phyloP scores from a whole-genome alignment of 2,797 vertebrate genomes.

The Cirrhinus molitorella region DNA sequence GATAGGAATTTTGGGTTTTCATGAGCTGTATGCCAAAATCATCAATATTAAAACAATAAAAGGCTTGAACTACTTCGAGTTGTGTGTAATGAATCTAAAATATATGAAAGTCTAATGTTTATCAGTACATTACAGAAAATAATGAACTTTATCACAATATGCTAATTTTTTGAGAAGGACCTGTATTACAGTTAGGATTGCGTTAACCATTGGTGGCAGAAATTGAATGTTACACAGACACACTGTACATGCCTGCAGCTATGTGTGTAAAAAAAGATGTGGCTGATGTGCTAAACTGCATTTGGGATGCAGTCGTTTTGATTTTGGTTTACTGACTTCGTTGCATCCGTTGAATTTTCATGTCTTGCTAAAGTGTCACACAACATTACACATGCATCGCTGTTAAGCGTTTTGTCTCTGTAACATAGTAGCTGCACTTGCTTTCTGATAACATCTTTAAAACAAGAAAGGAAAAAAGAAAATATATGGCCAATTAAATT shows the following conservation, averaged over 20 bases:
- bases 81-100: too few relatives aligned
- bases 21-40: too few relatives aligned
- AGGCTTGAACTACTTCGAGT: too few relatives aligned
- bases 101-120: too few relatives aligned
- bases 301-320: neutral
- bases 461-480: neutral
- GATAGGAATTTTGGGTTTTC: too few relatives aligned
- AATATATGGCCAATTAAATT: neutral
- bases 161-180: too few relatives aligned
- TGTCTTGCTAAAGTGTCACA: neutral
- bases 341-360: slow-evolving; percentile 1
- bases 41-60: too few relatives aligned
- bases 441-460: neutral
- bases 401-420: neutral
- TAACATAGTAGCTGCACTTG: too few relatives aligned
- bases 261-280: neutral
- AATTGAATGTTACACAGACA: neutral
- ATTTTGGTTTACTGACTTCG: slow-evolving; percentile 1
- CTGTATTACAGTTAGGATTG: neutral
- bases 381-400: neutral
- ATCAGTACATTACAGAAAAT: too few relatives aligned
- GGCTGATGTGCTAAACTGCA: neutral
- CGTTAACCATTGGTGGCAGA: neutral
- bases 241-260: neutral
- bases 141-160: too few relatives aligned